phyloP scores from a whole-genome alignment of 2,888 invertebrate species.

The Acronicta leporina region DNA sequence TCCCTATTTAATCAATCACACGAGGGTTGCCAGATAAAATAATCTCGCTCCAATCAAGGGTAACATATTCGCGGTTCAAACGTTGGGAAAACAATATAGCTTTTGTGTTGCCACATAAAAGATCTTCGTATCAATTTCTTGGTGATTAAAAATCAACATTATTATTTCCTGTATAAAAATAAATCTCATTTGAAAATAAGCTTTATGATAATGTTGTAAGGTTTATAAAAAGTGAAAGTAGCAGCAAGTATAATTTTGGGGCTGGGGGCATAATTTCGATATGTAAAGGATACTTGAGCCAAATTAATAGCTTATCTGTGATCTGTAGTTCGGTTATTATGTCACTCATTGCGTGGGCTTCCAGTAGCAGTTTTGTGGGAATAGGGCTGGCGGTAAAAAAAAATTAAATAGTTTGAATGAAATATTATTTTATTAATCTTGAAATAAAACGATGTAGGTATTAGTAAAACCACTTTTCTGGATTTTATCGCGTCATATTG shows the following conservation, averaged over 20 bases:
- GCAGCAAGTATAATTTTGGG: constrained; percentile 32
- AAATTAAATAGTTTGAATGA: too few relatives aligned
- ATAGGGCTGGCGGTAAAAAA: constrained; percentile 68
- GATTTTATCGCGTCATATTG: too few relatives aligned
- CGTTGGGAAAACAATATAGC: constrained; percentile 76
- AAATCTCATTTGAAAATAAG: constrained; percentile 31
- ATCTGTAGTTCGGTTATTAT: constrained; percentile 83
- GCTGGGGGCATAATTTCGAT: constrained; percentile 70
- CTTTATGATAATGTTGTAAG: constrained; percentile 7
- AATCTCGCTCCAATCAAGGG: constrained; percentile 69
- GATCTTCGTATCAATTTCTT: constrained; percentile 79
- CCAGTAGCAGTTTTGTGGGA: constrained; percentile 66
- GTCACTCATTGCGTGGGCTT: constrained; percentile 82
- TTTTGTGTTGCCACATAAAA: constrained; percentile 77
- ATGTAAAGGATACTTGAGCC: constrained; percentile 82
- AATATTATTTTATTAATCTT: too few relatives aligned
- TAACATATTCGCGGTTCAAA: constrained; percentile 71
- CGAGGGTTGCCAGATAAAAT: constrained; percentile 63
- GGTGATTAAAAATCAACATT: constrained; percentile 59
- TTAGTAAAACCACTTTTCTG: too few relatives aligned
- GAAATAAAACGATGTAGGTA: too few relatives aligned
- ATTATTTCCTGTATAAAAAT: constrained; percentile 3
- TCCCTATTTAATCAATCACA: constrained; percentile 70
- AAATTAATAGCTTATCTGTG: constrained; percentile 87
- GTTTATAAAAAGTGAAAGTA: constrained; percentile 2